Evolutionary conservation across 2,888 invertebrate genomes (phyloP), one percentile per base, ranked within the genome.

Genomic region (Latrodectus hesperus): DNA sequence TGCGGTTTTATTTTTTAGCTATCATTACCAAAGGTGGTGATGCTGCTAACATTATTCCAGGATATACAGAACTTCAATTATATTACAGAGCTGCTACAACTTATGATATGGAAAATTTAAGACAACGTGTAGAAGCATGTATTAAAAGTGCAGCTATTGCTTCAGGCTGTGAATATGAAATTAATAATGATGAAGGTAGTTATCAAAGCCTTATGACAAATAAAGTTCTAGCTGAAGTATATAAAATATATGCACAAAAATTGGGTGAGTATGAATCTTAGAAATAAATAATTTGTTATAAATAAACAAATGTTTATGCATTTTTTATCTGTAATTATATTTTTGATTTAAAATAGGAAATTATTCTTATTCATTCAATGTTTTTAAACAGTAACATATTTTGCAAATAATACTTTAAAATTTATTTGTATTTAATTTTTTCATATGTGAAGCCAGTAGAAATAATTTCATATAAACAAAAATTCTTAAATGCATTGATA

Each of bases 121-220:
- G 85, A 64, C 79, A 88, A 38, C 91, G 91, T 82, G 88, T 91
- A 0, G 77, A 90, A 17, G 68, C 75, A 0, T 91, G 91, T 89
- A 89, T 91, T 65, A 88, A 91, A 71, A 91, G 90, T 70, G 92
- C 92, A 10, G 92, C 91, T 16, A 22, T 51, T 10, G 74, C 89
- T 9, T 84, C 89, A 38, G 87, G 89, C 12, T 55, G 90, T 76
- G 10, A 91, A 91, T 49, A 83, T 1, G 9, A 53, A 16, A 52
- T 80, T 53, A 55, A 26, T 11, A 84, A 74, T 52, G 67, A 84
- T 22, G 67, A 53, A 12, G 26, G 76, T 68, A 71, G 68, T 4
- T 92, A 92, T 83, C 90, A 90, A 9, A 90, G 90, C 53, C 90
- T 92, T 51, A 77, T 91, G 65, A 90, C 91, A n/a, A 92, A 92